Evolutionary conservation across 2,113 vertebrate genomes (phyloP).

Genomic region (Prinia subflava): DNA sequence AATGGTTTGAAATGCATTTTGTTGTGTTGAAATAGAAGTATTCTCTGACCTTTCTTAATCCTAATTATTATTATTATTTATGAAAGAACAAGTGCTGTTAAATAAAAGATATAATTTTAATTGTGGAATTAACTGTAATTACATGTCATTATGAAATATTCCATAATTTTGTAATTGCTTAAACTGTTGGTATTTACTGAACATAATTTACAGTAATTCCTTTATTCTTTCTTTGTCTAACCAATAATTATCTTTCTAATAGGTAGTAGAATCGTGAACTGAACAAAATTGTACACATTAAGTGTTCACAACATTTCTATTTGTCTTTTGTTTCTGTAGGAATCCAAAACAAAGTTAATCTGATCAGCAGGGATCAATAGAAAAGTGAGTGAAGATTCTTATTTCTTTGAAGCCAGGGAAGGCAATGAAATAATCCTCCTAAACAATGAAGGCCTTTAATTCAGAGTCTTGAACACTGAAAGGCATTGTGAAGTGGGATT

Average conservation of each 20-base stretch:
- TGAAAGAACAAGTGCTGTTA: conserved; percentile 51
- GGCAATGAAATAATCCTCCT: conserved; percentile 74
- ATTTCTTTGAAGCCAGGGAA: conserved; percentile 76
- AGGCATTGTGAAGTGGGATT: conserved; percentile 87
- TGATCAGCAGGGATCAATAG: conserved; percentile 76
- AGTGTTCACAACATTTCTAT: conserved; percentile 71
- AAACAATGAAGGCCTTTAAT: conserved; percentile 81
- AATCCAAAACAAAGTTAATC: conserved; percentile 81
- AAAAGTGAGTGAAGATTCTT: conserved; percentile 72
- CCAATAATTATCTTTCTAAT: conserved; percentile 57
- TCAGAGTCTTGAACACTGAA: conserved; percentile 69
- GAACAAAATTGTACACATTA: conserved; percentile 59
- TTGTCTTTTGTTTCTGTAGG: conserved; percentile 74
- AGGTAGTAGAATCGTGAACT: conserved; percentile 42
- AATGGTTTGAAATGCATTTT: conserved; percentile 29
- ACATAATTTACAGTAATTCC: conserved; percentile 67
- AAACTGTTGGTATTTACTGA: conserved; percentile 66
- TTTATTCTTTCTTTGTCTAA: conserved; percentile 64
- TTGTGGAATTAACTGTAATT: conserved; percentile 55
- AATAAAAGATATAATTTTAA: conserved; percentile 58
- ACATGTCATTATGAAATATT: conserved; percentile 60
- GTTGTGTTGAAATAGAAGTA: conserved; percentile 32
- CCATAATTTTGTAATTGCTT: conserved; percentile 67
- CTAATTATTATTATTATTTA: conserved; percentile 47
- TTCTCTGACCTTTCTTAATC: conserved; percentile 54